A percentile compares a stretch with the other conserved stretches of the same genome.
Evolutionary conservation across 2,888 invertebrate genomes (phyloP).

Genomic region (Drosophila anomalata): DNA sequence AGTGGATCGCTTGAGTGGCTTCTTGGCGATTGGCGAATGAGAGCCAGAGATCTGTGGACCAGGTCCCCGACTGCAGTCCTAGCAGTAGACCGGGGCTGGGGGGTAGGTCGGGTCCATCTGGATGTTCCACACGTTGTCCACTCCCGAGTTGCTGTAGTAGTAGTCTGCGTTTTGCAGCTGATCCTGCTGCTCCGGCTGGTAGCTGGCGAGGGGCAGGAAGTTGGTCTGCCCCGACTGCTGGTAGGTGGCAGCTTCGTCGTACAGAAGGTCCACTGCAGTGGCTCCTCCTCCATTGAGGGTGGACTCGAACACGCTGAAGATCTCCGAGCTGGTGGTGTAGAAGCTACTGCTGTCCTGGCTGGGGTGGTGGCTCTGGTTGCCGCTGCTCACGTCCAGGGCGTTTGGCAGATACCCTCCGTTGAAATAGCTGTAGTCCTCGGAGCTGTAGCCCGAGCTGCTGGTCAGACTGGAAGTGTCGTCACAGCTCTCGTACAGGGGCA

Average conservation of each 20-base stretch:
- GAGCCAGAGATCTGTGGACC: not conserved
- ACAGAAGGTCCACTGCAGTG: conserved; percentile 58
- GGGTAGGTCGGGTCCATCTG: conserved; percentile 76
- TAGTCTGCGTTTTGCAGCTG: conserved; percentile 73
- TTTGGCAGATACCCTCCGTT: conserved; percentile 59
- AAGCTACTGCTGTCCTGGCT: conserved; percentile 46
- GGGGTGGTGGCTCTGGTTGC: conserved; percentile 29
- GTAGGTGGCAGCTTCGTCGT: conserved; percentile 59
- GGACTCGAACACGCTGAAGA: conserved; percentile 77
- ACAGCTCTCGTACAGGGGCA: conserved; percentile 79
- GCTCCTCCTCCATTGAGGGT: conserved; percentile 44
- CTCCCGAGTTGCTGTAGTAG: conserved; percentile 82
- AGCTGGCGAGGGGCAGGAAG: conserved; percentile 36
- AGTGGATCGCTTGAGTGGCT: conserved; percentile 39
- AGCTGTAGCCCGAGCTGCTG: conserved; percentile 81
- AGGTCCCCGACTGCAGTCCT: not conserved
- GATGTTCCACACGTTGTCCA: conserved; percentile 83
- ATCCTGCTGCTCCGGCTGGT: conserved; percentile 54
- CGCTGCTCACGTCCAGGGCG: conserved; percentile 50
- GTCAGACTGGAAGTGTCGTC: conserved; percentile 84
- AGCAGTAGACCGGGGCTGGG: conserved; percentile 60
- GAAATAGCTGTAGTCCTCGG: conserved; percentile 79
- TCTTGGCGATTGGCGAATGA: conserved; percentile 8
- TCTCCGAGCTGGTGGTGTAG: conserved; percentile 69
- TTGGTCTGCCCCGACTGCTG: conserved; percentile 54